Evolutionary conservation across 2,888 invertebrate species (phyloP), one percentile per base, ranked within the genome.

Genomic region (Habroteleia sp.): DNA sequence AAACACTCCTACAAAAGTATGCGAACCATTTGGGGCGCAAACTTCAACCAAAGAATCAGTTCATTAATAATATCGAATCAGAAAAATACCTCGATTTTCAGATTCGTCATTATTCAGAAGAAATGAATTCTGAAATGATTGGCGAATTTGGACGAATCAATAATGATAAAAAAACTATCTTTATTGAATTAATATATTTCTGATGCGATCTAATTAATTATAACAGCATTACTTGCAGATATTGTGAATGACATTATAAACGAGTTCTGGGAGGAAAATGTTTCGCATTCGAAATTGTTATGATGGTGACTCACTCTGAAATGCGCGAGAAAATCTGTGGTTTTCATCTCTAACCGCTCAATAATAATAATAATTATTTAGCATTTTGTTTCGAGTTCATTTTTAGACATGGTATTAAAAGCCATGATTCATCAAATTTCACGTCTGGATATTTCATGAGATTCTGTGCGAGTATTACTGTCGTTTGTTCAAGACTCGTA

Each of bases 11-110:
- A n/a, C n/a, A n/a, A n/a, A 13, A 44, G 37, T 5, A 46, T 46
- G 25, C 14, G 11, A 17, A 17, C 8, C 46, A 48, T 20, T 29
- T 20, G 62, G 37, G 6, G 1, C 13, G 7, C 27, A 8, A 13
- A 4, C 3, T 13, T 6, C n/a, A 13, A 13, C 31, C 6, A 60
- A 46, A 60, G 46, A 60, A 60, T 60, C 46, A 13, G 4, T 16
- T 13, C 17, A 46, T 60, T 46, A 54, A 39, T 37, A 54, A 54
- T 54, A 54, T 8, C 33, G 16, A 7, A 14, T 6, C 31, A 7
- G 1, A 3, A 7, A 27, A 27, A 7, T 3, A 20, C 20, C 20
- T n/a, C n/a, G n/a, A n/a, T n/a, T n/a, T n/a, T n/a, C n/a, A n/a
- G n/a, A n/a, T n/a, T n/a, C n/a, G n/a, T n/a, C n/a, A n/a, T n/a